Base-by-base conservation (phyloP, 1,140 invertebrate genomes). In the Eriosoma lanigerum region DNA sequence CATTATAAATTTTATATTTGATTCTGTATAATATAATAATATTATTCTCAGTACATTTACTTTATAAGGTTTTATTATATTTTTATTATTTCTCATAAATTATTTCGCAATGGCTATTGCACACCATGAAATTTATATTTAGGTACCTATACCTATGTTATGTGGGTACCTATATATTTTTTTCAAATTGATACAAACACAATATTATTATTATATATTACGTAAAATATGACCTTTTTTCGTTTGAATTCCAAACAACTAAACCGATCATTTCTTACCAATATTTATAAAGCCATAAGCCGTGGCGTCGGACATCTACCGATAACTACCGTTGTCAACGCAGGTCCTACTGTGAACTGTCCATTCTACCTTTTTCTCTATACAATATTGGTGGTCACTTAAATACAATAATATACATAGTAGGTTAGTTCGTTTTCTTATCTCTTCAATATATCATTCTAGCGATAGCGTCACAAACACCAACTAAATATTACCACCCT, bases 221-320 rank as follows among this genome's bases (percentile, higher is more conserved):
- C 60, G 60, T 62, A 62, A 62, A 62, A 32, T 60, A 62, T 19
- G 60, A 62, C 60, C 60, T 62, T 62, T 62, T 58, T 29, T 32
- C 19, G 60, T 62, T 62, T 15, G 13, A n/a, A n/a, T 62, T 62
- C 32, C 19, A 26, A 29, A 62, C 26, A 62, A 62, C 60, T 62
- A 17, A 17, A 3, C 9, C 32, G 60, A n/a, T 26, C 60, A 8
- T 62, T 62, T 62, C 60, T 15, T 62, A 62, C 17, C 17, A 24
- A 62, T 62, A 62, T 62, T n/a, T 32, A 62, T 62, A 62, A 62
- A 62, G 29, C 60, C 60, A 62, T 62, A 62, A 62, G 26, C 13
- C 26, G 19, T 62, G 60, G 60, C 29, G 60, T 62, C 60, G 32
- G 60, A 62, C 60, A 62, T 19, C 26, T 62, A 62, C 13, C 56